Conservation (phyloP, 1,140 invertebrate genomes). For the Acromyrmex echinatior region DNA sequence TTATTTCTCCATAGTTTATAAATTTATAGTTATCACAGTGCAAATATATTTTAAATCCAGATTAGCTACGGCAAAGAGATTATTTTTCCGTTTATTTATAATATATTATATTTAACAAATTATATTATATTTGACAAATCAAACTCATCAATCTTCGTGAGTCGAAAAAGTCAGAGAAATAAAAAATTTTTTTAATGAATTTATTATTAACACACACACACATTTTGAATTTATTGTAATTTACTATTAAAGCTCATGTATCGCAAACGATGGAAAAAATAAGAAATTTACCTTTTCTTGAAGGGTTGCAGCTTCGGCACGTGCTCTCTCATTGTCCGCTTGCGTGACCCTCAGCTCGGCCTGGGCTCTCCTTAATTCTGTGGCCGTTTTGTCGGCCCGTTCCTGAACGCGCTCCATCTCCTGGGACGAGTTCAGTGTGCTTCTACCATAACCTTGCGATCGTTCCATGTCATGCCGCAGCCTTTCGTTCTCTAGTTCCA, state of each 20-base stretch:
- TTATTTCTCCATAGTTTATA: too few relatives aligned
- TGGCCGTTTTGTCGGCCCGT: slow-evolving; percentile 93
- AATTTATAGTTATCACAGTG: too few relatives aligned
- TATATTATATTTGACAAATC: too few relatives aligned
- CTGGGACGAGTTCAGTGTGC: slow-evolving; percentile 91
- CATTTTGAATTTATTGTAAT: background rate
- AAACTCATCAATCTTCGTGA: background rate
- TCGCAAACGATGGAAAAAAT: background rate
- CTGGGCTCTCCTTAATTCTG: slow-evolving; percentile 94
- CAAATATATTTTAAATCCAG: too few relatives aligned
- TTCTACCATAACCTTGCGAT: slow-evolving; percentile 93
- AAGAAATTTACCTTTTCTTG: slow-evolving; percentile 92
- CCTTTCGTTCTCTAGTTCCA: slow-evolving; percentile 96
- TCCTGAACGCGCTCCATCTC: slow-evolving; percentile 95
- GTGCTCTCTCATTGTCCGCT: slow-evolving; percentile 94
- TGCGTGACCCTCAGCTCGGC: slow-evolving; percentile 94
- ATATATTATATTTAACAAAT: background rate
- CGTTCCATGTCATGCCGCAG: slow-evolving; percentile 94
- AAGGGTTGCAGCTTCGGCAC: slow-evolving; percentile 93
- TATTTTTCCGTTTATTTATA: too few relatives aligned
- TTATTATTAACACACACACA: background rate
- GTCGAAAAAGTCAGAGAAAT: background rate
- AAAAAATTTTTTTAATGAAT: background rate
- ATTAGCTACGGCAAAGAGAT: too few relatives aligned
- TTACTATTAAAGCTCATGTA: background rate